Percentiles rank a stretch among this genome's conserved stretches.
phyloP scores from a whole-genome alignment of 2,888 invertebrate species.

The Leptopterna dolabrata region DNA sequence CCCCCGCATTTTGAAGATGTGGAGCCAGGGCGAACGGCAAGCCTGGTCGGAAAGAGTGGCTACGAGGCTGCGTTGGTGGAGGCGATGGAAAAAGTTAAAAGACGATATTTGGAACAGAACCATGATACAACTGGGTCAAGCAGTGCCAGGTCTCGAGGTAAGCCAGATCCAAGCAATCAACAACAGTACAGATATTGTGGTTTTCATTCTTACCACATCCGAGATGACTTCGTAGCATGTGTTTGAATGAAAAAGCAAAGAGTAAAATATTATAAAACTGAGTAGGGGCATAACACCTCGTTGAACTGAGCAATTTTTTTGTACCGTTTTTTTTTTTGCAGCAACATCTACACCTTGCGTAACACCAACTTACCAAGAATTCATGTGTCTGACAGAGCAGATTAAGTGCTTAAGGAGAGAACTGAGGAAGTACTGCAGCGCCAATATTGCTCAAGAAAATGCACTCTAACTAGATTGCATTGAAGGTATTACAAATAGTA shows the following conservation, averaged over 20 bases:
- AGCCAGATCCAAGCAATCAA: not conserved
- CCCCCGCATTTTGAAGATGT: not conserved
- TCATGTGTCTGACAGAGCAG: not conserved
- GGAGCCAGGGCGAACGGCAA: not conserved
- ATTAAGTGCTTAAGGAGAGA: conserved; percentile 25
- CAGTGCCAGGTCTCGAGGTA: not conserved
- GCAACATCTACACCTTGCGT: not conserved
- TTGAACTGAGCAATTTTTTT: too few relatives aligned
- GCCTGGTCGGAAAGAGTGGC: not conserved
- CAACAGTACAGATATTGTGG: too few relatives aligned
- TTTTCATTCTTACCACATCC: too few relatives aligned
- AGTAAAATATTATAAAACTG: too few relatives aligned
- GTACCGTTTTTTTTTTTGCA: not conserved
- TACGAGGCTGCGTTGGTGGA: not conserved
- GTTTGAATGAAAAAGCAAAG: too few relatives aligned
- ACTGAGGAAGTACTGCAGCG: not conserved
- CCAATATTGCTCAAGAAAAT: not conserved
- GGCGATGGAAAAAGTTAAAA: conserved; percentile 18
- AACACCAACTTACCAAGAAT: not conserved
- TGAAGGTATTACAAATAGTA: too few relatives aligned
- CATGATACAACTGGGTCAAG: not conserved
- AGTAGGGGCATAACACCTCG: too few relatives aligned
- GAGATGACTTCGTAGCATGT: too few relatives aligned
- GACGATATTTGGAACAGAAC: not conserved
- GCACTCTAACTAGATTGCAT: not conserved